Evolutionary conservation across 2,888 invertebrate species (phyloP).

Genomic region (Melanophora roralis): DNA sequence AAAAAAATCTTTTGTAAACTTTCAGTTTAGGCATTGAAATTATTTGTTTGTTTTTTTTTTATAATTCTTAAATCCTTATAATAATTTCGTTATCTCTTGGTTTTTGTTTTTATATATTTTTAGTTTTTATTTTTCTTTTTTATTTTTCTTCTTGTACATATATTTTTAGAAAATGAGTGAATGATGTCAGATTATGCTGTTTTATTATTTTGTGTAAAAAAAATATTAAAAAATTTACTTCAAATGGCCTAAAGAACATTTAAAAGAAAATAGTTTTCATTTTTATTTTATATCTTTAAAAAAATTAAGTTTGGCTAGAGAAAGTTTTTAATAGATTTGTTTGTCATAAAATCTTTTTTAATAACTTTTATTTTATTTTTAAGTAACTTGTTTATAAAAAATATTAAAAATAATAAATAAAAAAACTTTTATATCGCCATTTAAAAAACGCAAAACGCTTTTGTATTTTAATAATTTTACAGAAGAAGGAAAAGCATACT

Average conservation of each 20-base stretch:
- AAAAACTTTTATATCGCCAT: no score
- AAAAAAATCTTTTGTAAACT: not conserved
- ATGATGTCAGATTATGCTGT: conserved; percentile 4
- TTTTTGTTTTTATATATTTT: no score
- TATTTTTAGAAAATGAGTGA: not conserved
- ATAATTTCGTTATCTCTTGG: not conserved
- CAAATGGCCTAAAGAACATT: conserved; percentile 7
- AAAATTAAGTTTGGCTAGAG: not conserved
- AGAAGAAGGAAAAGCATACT: no score
- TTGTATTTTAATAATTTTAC: no score
- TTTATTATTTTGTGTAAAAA: not conserved
- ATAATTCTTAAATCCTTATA: not conserved
- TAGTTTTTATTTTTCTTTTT: not conserved
- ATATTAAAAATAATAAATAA: no score
- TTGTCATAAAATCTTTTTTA: not conserved
- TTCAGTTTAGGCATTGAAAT: not conserved
- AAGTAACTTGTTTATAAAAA: no score
- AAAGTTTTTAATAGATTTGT: conserved; percentile 7
- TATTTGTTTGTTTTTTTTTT: not conserved
- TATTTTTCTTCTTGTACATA: not conserved
- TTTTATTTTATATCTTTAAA: not conserved
- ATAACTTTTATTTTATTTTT: no score
- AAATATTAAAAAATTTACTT: not conserved
- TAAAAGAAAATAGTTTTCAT: not conserved
- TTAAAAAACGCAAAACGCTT: no score